A percentile compares a stretch with the other conserved stretches of the same genome.
Evolutionary conservation across 2,113 vertebrate genomes (phyloP).

Genomic region (Myiozetetes cayanensis): DNA sequence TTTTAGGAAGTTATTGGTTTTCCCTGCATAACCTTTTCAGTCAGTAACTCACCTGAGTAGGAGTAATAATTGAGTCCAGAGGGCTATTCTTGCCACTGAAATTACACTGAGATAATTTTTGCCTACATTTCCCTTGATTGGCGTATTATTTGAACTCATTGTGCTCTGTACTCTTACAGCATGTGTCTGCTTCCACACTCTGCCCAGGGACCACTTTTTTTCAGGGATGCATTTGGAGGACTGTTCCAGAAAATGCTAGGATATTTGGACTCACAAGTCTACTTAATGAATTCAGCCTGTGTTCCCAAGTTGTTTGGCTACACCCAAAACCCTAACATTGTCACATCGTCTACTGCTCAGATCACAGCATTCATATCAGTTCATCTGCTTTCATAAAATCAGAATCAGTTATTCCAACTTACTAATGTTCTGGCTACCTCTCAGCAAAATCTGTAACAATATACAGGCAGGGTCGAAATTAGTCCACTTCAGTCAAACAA

Average conservation of each 20-base stretch:
- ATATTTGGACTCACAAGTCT: neutral
- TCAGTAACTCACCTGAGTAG: neutral
- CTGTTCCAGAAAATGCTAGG: neutral
- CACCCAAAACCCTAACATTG: neutral
- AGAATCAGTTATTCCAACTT: neutral
- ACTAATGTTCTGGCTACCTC: neutral
- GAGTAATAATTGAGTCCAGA: neutral
- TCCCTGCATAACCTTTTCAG: neutral
- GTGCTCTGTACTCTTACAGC: accelerated
- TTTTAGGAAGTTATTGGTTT: neutral
- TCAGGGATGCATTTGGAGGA: neutral
- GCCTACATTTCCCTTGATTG: neutral
- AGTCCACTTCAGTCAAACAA: neutral
- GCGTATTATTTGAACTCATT: neutral
- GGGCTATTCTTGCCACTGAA: neutral
- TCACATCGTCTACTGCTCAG: neutral
- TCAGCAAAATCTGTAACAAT: neutral
- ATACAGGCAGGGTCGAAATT: neutral
- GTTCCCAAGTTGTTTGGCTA: neutral
- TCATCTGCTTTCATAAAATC: neutral
- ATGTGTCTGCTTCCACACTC: neutral
- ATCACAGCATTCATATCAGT: neutral
- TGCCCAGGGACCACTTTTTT: neutral
- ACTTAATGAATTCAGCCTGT: neutral
- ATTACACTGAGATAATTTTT: neutral